Evolutionary conservation across 2,113 vertebrate species (phyloP).

Genomic region (Dromaius novaehollandiae): DNA sequence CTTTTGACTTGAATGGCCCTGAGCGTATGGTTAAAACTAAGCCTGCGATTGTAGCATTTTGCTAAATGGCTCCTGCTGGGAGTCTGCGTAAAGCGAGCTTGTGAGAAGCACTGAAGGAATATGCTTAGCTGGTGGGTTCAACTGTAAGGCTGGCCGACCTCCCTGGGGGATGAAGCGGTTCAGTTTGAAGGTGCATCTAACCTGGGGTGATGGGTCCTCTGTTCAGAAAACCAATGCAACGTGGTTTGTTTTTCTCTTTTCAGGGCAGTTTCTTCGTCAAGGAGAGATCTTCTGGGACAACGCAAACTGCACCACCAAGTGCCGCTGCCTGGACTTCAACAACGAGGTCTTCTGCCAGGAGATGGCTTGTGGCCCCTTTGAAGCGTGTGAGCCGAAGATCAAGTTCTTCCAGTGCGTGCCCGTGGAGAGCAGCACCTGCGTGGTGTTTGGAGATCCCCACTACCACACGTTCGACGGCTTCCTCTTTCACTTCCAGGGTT

Average conservation of each 20-base stretch:
- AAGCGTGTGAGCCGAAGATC: constrained; percentile 87
- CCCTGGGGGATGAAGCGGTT: background rate
- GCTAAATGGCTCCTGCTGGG: background rate
- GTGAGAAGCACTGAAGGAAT: background rate
- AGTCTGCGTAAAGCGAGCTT: background rate
- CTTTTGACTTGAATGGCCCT: background rate
- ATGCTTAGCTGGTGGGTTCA: fast-evolving
- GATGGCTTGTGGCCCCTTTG: constrained; percentile 87
- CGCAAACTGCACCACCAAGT: constrained; percentile 90
- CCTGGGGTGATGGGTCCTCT: background rate
- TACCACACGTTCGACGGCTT: constrained; percentile 99
- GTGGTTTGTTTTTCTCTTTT: constrained; percentile 19
- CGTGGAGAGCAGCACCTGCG: constrained; percentile 92
- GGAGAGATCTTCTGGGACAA: constrained; percentile 96
- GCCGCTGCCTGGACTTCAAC: constrained; percentile 92
- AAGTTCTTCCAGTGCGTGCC: constrained; percentile 94
- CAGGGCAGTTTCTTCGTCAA: constrained; percentile 91
- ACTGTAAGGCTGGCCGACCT: background rate
- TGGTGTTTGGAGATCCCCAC: constrained; percentile 97
- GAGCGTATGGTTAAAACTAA: fast-evolving
- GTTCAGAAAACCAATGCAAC: fast-evolving
- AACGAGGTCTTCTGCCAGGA: constrained; percentile 93
- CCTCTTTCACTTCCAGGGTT: constrained; percentile 99
- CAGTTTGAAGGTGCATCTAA: background rate
- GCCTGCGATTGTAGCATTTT: fast-evolving